Evolutionary conservation across 2,113 vertebrate species (phyloP).

Genomic region (Crocuta crocuta): DNA sequence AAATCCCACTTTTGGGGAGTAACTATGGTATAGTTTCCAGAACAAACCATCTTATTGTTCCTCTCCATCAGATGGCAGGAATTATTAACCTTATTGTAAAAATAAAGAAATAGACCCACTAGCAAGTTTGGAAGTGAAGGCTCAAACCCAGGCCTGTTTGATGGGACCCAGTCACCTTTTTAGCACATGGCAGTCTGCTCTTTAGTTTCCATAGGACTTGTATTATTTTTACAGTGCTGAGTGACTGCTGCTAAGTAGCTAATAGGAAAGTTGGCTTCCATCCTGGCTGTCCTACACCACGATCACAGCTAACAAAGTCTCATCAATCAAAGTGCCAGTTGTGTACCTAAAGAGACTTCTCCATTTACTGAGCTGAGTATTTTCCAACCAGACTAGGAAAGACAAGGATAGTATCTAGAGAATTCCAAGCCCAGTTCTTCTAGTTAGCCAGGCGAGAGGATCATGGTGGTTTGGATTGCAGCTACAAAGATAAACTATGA

Average conservation of each 20-base stretch:
- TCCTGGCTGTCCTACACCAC: not conserved
- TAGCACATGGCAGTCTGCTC: not conserved
- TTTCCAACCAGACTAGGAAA: not conserved
- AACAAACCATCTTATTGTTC: not conserved
- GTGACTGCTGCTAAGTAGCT: conserved; percentile 43
- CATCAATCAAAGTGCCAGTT: not conserved
- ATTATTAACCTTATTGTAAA: not conserved
- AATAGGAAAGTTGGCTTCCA: conserved; percentile 20
- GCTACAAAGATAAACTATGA: not conserved
- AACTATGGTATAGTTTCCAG: not conserved
- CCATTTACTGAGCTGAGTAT: not conserved
- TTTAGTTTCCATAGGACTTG: not conserved
- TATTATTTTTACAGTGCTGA: not conserved
- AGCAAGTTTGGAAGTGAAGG: not conserved
- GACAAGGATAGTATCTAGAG: not conserved
- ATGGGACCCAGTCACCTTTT: not conserved
- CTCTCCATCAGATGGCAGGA: not conserved
- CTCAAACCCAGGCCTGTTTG: not conserved
- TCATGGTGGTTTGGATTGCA: not conserved
- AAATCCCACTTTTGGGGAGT: not conserved
- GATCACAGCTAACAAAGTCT: conserved; percentile 27
- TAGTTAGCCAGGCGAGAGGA: not conserved
- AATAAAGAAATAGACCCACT: not conserved
- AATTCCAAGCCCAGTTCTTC: not conserved
- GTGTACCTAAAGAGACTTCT: conserved; percentile 27